These are phyloP conservation scores for Drosophila maculinotata DNA, from an alignment of 2,888 invertebrate genomes.

Conservation along the genomic window DNA sequence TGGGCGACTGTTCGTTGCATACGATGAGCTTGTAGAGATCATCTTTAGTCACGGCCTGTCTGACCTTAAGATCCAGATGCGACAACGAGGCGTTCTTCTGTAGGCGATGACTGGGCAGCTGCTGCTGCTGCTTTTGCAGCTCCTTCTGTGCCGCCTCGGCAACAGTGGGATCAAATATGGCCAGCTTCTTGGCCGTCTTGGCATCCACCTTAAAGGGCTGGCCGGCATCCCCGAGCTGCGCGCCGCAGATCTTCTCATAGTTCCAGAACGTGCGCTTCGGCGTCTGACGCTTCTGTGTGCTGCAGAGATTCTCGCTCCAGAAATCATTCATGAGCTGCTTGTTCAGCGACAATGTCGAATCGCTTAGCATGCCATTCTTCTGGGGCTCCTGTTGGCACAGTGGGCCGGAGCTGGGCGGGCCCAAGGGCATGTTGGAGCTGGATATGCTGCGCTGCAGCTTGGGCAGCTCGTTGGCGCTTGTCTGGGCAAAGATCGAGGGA, in stretches of 20 bases:
- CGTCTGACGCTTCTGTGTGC: slow-evolving; percentile 79
- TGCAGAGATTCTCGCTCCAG: slow-evolving; percentile 84
- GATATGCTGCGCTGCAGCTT: slow-evolving; percentile 84
- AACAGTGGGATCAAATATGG: slow-evolving; percentile 83
- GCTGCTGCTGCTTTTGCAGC: slow-evolving; percentile 71
- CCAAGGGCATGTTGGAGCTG: slow-evolving; percentile 81
- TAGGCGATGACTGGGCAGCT: slow-evolving; percentile 50
- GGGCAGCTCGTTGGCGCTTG: slow-evolving; percentile 48
- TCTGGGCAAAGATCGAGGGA: slow-evolving; percentile 81
- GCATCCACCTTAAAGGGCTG: slow-evolving; percentile 82
- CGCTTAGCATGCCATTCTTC: slow-evolving; percentile 62
- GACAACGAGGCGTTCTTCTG: slow-evolving; percentile 85
- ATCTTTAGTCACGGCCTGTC: slow-evolving; percentile 84
- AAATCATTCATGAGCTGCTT: slow-evolving; percentile 85
- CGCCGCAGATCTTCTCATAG: slow-evolving; percentile 84
- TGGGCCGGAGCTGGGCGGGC: slow-evolving; percentile 30
- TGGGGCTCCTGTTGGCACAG: slow-evolving; percentile 30
- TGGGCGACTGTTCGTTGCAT: slow-evolving; percentile 82
- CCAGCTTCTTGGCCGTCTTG: slow-evolving; percentile 82
- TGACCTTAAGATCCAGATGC: slow-evolving; percentile 83
- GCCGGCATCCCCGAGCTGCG: slow-evolving; percentile 75
- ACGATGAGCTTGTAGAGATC: slow-evolving; percentile 84
- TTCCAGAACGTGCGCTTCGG: slow-evolving; percentile 84
- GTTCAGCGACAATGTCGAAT: slow-evolving; percentile 82
- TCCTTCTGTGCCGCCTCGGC: slow-evolving; percentile 83